These are phyloP conservation scores for Lycophotia porphyrea DNA, from an alignment of 2,888 invertebrate genomes.

Conservation along the genomic window DNA sequence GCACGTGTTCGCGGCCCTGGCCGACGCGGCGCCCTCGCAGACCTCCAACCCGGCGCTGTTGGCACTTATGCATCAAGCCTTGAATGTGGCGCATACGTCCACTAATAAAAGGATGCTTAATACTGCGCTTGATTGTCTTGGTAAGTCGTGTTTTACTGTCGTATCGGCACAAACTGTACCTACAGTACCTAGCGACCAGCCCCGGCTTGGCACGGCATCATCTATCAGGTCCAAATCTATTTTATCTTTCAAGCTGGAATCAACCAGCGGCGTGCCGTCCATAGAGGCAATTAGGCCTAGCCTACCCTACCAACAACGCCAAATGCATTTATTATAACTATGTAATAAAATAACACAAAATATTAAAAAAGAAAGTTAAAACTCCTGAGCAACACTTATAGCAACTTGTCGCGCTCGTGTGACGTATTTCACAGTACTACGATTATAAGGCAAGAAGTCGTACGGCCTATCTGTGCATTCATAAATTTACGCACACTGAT, in stretches of 20 bases:
- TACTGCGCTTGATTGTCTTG: conserved; percentile 94
- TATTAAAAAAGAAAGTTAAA: too few species aligned
- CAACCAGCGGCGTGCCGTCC: too few species aligned
- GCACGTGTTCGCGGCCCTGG: conserved; percentile 89
- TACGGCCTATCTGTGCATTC: too few species aligned
- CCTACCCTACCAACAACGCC: too few species aligned
- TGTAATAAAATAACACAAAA: too few species aligned
- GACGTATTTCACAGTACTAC: too few species aligned
- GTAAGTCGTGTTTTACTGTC: conserved; percentile 76
- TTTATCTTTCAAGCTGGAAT: not conserved
- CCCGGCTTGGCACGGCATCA: not conserved
- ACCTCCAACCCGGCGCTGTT: conserved; percentile 86
- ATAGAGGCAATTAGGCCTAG: too few species aligned
- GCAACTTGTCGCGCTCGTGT: too few species aligned
- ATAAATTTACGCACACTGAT: too few species aligned
- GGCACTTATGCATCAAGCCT: conserved; percentile 76
- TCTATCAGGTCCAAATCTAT: not conserved
- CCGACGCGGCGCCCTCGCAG: conserved; percentile 86
- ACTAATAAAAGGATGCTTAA: conserved; percentile 91
- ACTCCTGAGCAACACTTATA: too few species aligned
- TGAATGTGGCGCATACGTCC: conserved; percentile 71
- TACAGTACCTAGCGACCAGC: not conserved
- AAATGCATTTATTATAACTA: too few species aligned
- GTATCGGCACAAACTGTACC: not conserved
- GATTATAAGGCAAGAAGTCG: too few species aligned